Evolutionary conservation across 2,888 invertebrate species (phyloP), one percentile per base, ranked within the genome.

Genomic region (Aleiodes leptofemur): DNA sequence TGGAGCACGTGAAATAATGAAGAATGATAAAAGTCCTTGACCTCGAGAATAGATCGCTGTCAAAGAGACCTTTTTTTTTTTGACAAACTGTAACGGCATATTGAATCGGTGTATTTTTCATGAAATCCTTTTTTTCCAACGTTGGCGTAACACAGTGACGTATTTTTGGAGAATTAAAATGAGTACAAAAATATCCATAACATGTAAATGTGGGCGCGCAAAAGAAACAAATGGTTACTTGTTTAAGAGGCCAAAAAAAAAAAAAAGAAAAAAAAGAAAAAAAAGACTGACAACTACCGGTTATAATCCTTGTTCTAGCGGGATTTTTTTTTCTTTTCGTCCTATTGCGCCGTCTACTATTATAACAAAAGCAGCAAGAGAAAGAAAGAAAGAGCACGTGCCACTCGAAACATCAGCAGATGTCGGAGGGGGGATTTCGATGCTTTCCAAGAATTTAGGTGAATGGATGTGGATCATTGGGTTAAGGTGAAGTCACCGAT

Each of bases 401-500:
- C 61, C 66, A 64, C 29, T 53, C 51, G 69, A 34, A 57, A 69
- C 68, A 61, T 43, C 43, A 43, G 50, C 68, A 69, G 74, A 64
- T 69, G 77, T 59, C 69, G 53, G 23, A 23, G 23, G 23, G 23
- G 71, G 56, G 69, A 68, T 66, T 34, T 43, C 43, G 69, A 43
- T 57, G 71, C 50, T 66, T 80, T 78, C 69, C 57, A 56, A 57
- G 74, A 71, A 82, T 79, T 76, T 81, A 78, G 82, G 82, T 81
- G 81, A 82, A 81, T 78, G 77, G 81, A 82, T 81, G 78, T 82
- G 70, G 82, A 82, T 77, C 81, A 81, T 79, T 78, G 80, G 80
- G 78, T 76, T 77, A 50, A 72, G 69, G 64, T 64, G 76, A 76
- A 74, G 71, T 72, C 64, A 55, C 34, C 16, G 55, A 13, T n/a